Conservation (phyloP, 2,888 invertebrate genomes). For the Aplocera efformata region DNA sequence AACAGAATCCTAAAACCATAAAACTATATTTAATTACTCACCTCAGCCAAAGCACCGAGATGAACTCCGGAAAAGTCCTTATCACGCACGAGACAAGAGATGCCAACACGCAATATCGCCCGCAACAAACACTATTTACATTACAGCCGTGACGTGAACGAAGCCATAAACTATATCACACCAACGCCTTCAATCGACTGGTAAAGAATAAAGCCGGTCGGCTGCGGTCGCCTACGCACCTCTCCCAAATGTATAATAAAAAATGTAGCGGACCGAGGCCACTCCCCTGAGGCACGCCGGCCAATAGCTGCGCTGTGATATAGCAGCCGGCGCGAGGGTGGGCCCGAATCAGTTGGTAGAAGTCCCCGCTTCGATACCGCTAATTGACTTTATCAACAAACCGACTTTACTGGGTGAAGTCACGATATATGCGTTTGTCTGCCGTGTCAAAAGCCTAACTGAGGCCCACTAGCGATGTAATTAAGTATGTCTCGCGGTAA, state of each 20-base stretch:
- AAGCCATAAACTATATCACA: conserved; percentile 76
- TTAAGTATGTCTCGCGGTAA: conserved; percentile 67
- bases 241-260: conserved; percentile 62
- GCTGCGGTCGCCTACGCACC: conserved; percentile 67
- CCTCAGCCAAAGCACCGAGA: conserved; percentile 44
- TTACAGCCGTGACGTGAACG: conserved; percentile 59
- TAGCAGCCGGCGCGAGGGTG: conserved; percentile 61
- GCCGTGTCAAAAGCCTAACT: conserved; percentile 77
- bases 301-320: conserved; percentile 62
- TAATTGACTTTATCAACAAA: conserved; percentile 81
- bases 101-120: conserved; percentile 55
- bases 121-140: conserved; percentile 67
- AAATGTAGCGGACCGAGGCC: conserved; percentile 63
- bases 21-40: conserved; percentile 38
- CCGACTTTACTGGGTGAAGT: conserved; percentile 77
- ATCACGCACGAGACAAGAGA: conserved; percentile 50
- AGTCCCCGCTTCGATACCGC: conserved; percentile 76
- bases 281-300: conserved; percentile 65
- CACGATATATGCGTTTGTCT: conserved; percentile 79
- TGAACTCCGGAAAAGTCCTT: conserved; percentile 60
- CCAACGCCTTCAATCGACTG: conserved; percentile 77
- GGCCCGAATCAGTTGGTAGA: conserved; percentile 72
- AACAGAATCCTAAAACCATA: too few relatives aligned
- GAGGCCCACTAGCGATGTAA: conserved; percentile 67
- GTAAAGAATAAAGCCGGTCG: conserved; percentile 67